A percentile compares a stretch with the other conserved stretches of the same genome.
These are phyloP conservation scores for Colaptes auratus DNA, from an alignment of 2,113 vertebrate species.

Conservation along the genomic window DNA sequence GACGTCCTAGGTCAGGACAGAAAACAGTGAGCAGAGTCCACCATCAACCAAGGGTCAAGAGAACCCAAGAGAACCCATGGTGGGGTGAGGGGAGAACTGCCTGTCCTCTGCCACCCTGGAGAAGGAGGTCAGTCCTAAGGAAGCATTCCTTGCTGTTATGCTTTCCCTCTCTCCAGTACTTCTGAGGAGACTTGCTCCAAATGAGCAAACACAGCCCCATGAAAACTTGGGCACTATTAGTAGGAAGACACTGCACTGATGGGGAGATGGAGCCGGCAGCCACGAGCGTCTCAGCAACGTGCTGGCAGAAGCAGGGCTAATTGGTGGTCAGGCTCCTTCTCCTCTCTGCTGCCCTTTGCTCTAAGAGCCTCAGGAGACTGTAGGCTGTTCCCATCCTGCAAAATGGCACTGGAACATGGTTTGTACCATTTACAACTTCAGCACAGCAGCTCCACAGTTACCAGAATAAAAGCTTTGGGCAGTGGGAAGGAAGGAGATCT, in stretches of 20 bases:
- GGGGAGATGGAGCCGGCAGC: not conserved
- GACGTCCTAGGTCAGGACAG: not conserved
- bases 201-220: not conserved
- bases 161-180: not conserved
- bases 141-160: not conserved
- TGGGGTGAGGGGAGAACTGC: not conserved
- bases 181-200: not conserved
- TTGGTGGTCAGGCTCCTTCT: not conserved
- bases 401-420: not conserved
- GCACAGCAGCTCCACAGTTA: fast-evolving
- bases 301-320: not conserved
- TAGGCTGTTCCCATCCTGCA: too few species aligned
- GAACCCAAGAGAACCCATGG: not conserved
- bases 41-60: not conserved
- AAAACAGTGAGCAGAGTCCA: conserved; percentile 62
- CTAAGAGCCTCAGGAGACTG: not conserved
- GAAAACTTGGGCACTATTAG: not conserved
- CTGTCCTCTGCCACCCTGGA: fast-evolving
- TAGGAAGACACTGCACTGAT: fast-evolving
- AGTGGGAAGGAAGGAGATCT: fast-evolving
- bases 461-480: not conserved
- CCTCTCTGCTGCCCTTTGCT: not conserved
- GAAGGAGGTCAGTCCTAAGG: not conserved
- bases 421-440: not conserved
- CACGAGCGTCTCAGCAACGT: fast-evolving